Conservation (phyloP, 2,797 vertebrate species). For the Sebastes umbrosus region DNA sequence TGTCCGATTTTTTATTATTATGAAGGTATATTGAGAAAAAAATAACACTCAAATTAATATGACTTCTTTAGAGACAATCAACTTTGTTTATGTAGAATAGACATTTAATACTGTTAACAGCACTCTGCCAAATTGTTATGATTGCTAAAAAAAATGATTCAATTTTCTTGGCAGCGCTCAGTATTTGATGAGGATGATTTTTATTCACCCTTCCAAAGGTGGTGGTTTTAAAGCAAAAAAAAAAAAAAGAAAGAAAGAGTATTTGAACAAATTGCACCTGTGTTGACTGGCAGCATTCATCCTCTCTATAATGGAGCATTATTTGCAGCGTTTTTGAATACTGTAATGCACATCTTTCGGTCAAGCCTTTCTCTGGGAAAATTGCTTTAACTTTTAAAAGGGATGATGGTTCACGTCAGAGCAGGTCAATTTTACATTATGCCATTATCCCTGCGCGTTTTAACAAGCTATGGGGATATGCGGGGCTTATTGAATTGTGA, state of each 20-base stretch:
- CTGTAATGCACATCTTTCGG: slow-evolving; percentile 95
- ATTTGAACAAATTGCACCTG: slow-evolving; percentile 97
- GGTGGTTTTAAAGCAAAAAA: slow-evolving; percentile 88
- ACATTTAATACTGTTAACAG: slow-evolving; percentile 98
- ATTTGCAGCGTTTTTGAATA: slow-evolving; percentile 98
- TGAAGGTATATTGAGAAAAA: neutral
- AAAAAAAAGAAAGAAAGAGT: slow-evolving; percentile 63
- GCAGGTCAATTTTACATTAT: slow-evolving; percentile 94
- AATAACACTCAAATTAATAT: slow-evolving; percentile 54
- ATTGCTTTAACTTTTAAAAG: slow-evolving; percentile 99
- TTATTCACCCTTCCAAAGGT: slow-evolving; percentile 96
- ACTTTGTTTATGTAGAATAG: slow-evolving; percentile 95
- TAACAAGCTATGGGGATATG: slow-evolving; percentile 91
- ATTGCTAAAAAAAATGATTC: slow-evolving; percentile 92
- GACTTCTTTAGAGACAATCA: slow-evolving; percentile 86
- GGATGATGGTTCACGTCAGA: slow-evolving; percentile 92
- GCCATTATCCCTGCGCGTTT: slow-evolving; percentile 94
- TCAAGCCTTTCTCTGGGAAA: slow-evolving; percentile 95
- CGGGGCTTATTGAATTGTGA: slow-evolving; percentile 86
- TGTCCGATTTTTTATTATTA: neutral
- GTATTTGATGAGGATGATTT: slow-evolving; percentile 97
- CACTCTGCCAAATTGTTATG: slow-evolving; percentile 97
- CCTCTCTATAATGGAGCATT: slow-evolving; percentile 97
- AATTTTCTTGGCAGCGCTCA: slow-evolving; percentile 92
- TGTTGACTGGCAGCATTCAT: slow-evolving; percentile 98